Evolutionary conservation across 2,113 vertebrate species (phyloP).

Genomic region (Chlorodrepanis virens): DNA sequence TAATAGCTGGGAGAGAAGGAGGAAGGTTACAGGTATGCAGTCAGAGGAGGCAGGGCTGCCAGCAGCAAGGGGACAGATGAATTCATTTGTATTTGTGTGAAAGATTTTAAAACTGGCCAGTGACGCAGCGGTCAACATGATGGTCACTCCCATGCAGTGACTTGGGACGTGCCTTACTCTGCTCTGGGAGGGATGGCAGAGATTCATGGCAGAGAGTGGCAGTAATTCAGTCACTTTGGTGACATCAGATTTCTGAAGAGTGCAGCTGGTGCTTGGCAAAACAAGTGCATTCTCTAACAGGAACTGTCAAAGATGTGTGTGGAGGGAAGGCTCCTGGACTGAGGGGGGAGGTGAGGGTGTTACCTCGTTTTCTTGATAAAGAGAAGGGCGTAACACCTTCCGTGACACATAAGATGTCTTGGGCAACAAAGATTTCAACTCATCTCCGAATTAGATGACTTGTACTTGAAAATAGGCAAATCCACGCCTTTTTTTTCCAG

Average conservation of each 20-base stretch:
- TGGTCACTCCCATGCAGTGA: background rate
- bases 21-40: background rate
- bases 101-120: background rate
- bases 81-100: background rate
- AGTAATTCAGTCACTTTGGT: background rate
- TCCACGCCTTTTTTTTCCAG: background rate
- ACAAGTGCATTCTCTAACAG: fast-evolving
- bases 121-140: fast-evolving
- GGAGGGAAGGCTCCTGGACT: background rate
- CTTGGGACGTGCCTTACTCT: fast-evolving
- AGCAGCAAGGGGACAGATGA: background rate
- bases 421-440: background rate
- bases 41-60: background rate
- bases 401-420: background rate
- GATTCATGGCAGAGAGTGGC: background rate
- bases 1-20: background rate
- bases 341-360: background rate
- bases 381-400: background rate
- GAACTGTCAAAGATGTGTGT: fast-evolving
- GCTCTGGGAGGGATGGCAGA: fast-evolving
- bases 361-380: fast-evolving
- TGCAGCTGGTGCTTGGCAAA: background rate
- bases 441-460: background rate
- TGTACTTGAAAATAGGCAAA: background rate
- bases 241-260: background rate